Conservation (phyloP, 2,888 invertebrate species). For the Cantharis rufa region DNA sequence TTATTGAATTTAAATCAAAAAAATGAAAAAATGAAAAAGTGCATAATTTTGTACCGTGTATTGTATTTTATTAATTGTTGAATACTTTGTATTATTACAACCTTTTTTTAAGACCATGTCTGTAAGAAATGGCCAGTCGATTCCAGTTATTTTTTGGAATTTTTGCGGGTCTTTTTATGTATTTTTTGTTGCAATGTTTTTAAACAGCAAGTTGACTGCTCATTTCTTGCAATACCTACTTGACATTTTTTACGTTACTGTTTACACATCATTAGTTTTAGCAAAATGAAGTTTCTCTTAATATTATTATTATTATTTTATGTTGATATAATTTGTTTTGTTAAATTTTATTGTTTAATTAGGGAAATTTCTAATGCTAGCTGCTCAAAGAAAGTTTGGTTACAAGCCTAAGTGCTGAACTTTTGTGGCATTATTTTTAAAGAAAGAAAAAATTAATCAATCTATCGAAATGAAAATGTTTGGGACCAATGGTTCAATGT, state of each 20-base stretch:
- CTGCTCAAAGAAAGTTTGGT: conserved; percentile 25
- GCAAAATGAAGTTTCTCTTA: background rate
- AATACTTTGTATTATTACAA: background rate
- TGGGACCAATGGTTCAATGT: conserved; percentile 30
- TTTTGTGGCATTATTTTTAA: conserved; percentile 12
- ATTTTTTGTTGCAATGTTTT: background rate
- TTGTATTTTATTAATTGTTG: conserved; percentile 31
- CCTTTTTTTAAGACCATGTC: background rate
- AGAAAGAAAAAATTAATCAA: conserved; percentile 2
- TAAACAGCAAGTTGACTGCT: background rate
- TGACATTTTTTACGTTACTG: background rate
- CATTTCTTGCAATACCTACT: background rate
- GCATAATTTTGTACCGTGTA: conserved; percentile 44
- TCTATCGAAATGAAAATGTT: conserved; percentile 23
- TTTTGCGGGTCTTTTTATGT: background rate
- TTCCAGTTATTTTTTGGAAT: background rate
- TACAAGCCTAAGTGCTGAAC: conserved; percentile 27
- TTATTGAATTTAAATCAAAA: conserved; percentile 42
- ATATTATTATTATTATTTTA: conserved; percentile 2
- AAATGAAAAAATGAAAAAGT: conserved; percentile 12
- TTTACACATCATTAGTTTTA: background rate
- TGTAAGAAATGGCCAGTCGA: background rate
- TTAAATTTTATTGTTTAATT: conserved; percentile 3
- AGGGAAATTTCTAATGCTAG: conserved; percentile 26
- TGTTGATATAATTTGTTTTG: conserved; percentile 5